These are phyloP conservation scores for Psammodynastes pulverulentus DNA, from an alignment of 2,113 vertebrate genomes.

Conservation along the genomic window DNA sequence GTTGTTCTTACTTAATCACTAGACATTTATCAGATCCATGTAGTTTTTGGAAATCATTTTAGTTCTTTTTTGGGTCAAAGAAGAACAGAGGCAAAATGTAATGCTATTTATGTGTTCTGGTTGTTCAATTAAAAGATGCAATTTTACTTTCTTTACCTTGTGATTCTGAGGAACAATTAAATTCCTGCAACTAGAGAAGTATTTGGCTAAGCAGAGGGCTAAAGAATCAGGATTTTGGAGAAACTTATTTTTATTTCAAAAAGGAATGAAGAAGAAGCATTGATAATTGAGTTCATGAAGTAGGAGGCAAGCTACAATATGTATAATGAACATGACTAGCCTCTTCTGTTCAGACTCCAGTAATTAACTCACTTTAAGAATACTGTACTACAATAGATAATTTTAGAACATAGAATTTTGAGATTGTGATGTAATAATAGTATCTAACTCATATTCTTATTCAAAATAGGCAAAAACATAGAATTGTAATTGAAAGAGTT, in stretches of 20 bases:
- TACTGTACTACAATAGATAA: not conserved
- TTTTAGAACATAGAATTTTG: not conserved
- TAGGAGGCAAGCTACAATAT: not conserved
- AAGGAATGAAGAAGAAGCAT: conserved; percentile 1
- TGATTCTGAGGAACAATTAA: conserved; percentile 29
- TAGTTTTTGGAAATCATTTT: conserved; percentile 1
- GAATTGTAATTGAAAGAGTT: not conserved
- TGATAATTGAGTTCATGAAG: not conserved
- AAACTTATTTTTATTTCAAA: not conserved
- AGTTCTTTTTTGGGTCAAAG: conserved; percentile 8
- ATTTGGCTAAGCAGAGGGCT: conserved; percentile 22
- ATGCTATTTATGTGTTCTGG: conserved; percentile 23
- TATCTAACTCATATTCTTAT: not conserved
- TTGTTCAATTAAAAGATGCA: conserved; percentile 22
- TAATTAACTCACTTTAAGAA: not conserved
- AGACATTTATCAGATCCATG: not conserved
- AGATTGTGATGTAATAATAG: conserved; percentile 6
- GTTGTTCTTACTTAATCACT: not conserved
- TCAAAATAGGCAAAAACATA: not conserved
- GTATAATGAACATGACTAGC: not conserved
- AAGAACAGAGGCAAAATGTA: not conserved
- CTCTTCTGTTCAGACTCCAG: not conserved
- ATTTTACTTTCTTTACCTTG: conserved; percentile 20
- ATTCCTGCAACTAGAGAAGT: conserved; percentile 9
- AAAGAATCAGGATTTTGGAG: conserved; percentile 11